A percentile compares a stretch with the other conserved stretches of the same genome.
Evolutionary conservation across 2,113 vertebrate species (phyloP).

Genomic region (Potamarius usumacintae): DNA sequence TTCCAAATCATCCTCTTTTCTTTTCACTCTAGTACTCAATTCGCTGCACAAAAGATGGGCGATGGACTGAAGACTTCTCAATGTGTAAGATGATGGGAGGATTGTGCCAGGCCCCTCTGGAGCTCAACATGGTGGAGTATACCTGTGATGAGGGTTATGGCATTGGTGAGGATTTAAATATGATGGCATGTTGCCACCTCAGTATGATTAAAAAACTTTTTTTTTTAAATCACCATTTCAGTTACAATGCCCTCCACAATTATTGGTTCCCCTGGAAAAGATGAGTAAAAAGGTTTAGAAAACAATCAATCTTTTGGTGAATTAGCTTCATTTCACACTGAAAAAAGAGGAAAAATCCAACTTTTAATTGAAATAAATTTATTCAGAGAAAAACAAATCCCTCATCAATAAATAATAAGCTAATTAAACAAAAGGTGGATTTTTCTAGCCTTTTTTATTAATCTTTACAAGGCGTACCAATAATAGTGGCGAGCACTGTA

Average conservation of each 20-base stretch:
- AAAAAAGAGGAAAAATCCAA: no score
- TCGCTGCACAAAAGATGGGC: slow-evolving; percentile 84
- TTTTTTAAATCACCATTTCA: not conserved
- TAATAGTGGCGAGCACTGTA: no score
- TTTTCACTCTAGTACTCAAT: slow-evolving; percentile 75
- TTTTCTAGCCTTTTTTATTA: no score
- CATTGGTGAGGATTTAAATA: slow-evolving; percentile 75
- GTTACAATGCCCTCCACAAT: not conserved
- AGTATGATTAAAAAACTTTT: not conserved
- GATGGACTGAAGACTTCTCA: slow-evolving; percentile 85
- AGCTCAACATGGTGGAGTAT: slow-evolving; percentile 84
- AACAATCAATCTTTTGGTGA: no score
- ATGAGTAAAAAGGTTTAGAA: no score
- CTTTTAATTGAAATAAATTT: no score
- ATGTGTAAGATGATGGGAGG: slow-evolving; percentile 83
- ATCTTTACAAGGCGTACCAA: no score
- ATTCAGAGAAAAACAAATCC: no score
- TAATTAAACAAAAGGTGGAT: no score
- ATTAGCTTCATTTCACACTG: no score
- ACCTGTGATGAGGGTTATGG: slow-evolving; percentile 81
- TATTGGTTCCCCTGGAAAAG: no score
- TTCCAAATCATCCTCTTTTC: slow-evolving; percentile 12
- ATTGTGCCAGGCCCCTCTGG: slow-evolving; percentile 73
- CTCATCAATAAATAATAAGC: no score
- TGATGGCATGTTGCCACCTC: not conserved